These are phyloP conservation scores for Poeciliopsis occidentalis DNA, from an alignment of 2,113 vertebrate species.

Conservation along the genomic window DNA sequence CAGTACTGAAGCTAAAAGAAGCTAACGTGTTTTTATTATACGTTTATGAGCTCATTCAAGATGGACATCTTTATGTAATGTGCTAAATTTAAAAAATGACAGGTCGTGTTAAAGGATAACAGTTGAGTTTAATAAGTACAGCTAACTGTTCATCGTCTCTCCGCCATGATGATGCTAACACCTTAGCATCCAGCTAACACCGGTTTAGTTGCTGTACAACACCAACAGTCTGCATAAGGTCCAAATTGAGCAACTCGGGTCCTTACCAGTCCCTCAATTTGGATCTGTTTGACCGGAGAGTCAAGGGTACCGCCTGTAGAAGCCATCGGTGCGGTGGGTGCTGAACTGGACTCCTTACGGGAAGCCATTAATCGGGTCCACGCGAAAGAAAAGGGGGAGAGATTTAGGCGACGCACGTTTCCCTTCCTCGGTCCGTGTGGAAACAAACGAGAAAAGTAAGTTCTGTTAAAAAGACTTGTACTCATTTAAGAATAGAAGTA, in stretches of 20 bases:
- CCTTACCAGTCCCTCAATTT: slow-evolving; percentile 79
- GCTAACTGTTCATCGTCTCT: background rate
- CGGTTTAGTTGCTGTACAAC: background rate
- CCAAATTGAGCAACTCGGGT: accelerated
- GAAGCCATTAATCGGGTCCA: slow-evolving; percentile 51
- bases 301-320: slow-evolving; percentile 64
- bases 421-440: slow-evolving; percentile 54
- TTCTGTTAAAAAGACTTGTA: background rate
- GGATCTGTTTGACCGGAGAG: slow-evolving; percentile 77
- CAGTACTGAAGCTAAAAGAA: background rate
- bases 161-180: slow-evolving; percentile 60
- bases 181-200: slow-evolving; percentile 10
- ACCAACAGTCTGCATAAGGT: accelerated
- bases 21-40: background rate
- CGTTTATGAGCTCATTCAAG: background rate
- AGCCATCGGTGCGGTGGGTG: slow-evolving; percentile 10
- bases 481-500: no score
- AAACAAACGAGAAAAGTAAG: slow-evolving; percentile 20
- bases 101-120: background rate
- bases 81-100: background rate
- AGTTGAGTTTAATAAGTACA: background rate
- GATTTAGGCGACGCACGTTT: slow-evolving; percentile 55
- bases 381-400: slow-evolving; percentile 52
- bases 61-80: background rate
- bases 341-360: slow-evolving; percentile 49